These are phyloP conservation scores for Mixornis gularis DNA, from an alignment of 2,113 vertebrate species.

Conservation along the genomic window DNA sequence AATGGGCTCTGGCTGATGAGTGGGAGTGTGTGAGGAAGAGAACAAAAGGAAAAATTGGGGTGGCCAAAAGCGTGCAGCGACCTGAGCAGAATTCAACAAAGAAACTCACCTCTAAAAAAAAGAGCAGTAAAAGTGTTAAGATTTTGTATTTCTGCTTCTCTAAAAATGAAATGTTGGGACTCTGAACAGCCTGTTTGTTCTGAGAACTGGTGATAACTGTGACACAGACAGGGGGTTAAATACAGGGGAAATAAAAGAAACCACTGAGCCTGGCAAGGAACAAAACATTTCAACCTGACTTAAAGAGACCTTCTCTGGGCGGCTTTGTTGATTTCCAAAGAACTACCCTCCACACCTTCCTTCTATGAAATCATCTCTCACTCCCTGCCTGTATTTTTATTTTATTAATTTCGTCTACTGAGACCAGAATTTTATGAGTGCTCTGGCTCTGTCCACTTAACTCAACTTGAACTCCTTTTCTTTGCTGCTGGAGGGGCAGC, in stretches of 20 bases:
- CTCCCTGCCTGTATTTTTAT: background rate
- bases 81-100: background rate
- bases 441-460: background rate
- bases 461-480: background rate
- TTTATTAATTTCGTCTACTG: background rate
- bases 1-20: background rate
- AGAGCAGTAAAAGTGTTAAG: background rate
- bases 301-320: background rate
- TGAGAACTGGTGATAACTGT: background rate
- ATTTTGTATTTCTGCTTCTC: background rate
- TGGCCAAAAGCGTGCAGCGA: background rate
- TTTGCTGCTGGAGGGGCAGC: background rate
- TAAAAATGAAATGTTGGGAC: background rate
- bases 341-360: background rate
- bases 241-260: constrained; percentile 33
- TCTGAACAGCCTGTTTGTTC: background rate
- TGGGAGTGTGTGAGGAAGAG: background rate
- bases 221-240: background rate
- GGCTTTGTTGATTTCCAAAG: background rate
- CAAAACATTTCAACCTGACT: background rate
- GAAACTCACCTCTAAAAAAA: background rate
- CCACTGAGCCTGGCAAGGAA: background rate
- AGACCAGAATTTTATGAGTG: background rate
- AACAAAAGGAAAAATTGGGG: background rate
- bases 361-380: background rate